Evolutionary conservation across 2,888 invertebrate genomes (phyloP).

Genomic region (Chydorus sphaericus): DNA sequence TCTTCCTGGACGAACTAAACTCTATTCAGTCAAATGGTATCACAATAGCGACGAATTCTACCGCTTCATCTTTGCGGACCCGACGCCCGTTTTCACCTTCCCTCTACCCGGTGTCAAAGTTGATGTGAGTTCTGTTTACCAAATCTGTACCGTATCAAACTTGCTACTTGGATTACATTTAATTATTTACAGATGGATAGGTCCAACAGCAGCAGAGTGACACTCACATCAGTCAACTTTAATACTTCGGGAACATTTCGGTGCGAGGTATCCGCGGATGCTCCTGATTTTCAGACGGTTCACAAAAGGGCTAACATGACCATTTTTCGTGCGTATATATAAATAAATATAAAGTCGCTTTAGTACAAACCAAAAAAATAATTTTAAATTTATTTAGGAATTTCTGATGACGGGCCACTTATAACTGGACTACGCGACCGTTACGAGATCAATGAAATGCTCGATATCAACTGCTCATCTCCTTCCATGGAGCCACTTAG

Average conservation of each 20-base stretch:
- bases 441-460: constrained; percentile 5
- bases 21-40: constrained; percentile 18
- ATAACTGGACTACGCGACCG: constrained; percentile 8
- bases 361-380: too few species aligned
- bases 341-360: too few species aligned
- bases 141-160: neutral
- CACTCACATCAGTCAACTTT: neutral
- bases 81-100: constrained; percentile 13
- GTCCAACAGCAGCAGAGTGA: constrained; percentile 4
- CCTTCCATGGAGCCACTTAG: constrained; percentile 6
- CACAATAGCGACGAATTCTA: constrained; percentile 16
- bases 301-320: neutral
- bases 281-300: constrained; percentile 1
- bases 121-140: constrained; percentile 14
- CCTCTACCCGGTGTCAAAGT: constrained; percentile 15
- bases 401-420: constrained; percentile 8
- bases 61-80: constrained; percentile 16
- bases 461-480: constrained; percentile 11
- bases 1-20: neutral
- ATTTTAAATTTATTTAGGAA: neutral
- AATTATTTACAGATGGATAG: constrained; percentile 1
- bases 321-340: constrained; percentile 4
- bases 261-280: constrained; percentile 7
- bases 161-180: neutral
- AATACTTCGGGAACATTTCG: constrained; percentile 1